phyloP scores from a whole-genome alignment of 2,888 invertebrate species.

The Tetragonisca angustula region DNA sequence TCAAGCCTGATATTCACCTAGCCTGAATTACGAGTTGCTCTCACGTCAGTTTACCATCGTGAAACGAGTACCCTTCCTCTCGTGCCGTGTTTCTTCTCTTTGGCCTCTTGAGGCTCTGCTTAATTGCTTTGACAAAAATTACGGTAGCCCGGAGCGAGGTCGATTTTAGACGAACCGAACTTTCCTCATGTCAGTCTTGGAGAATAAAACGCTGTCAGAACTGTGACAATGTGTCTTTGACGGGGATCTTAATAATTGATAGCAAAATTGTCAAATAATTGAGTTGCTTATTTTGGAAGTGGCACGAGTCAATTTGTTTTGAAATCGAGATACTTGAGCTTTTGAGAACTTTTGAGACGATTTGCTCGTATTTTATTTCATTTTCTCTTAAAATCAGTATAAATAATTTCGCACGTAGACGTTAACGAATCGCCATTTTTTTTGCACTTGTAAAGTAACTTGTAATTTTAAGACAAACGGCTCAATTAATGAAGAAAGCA shows the following conservation, averaged over 20 bases:
- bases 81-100: background rate
- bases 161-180: no score
- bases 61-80: slow-evolving; percentile 21
- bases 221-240: background rate
- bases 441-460: no score
- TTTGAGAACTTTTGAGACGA: no score
- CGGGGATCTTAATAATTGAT: background rate
- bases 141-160: slow-evolving; percentile 1
- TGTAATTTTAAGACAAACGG: no score
- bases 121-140: slow-evolving; percentile 53
- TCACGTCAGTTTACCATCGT: slow-evolving; percentile 68
- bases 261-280: background rate
- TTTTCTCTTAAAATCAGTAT: no score
- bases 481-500: background rate
- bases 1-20: slow-evolving; percentile 66
- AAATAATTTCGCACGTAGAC: no score
- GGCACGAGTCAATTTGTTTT: no score
- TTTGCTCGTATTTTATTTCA: no score
- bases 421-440: no score
- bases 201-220: background rate
- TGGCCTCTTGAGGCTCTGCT: slow-evolving; percentile 16
- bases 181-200: background rate
- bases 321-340: no score
- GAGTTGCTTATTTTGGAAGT: no score
- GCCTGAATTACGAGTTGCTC: slow-evolving; percentile 69